Conservation (phyloP, 2,888 invertebrate species). For the Vannuccia rotundouncinata region DNA sequence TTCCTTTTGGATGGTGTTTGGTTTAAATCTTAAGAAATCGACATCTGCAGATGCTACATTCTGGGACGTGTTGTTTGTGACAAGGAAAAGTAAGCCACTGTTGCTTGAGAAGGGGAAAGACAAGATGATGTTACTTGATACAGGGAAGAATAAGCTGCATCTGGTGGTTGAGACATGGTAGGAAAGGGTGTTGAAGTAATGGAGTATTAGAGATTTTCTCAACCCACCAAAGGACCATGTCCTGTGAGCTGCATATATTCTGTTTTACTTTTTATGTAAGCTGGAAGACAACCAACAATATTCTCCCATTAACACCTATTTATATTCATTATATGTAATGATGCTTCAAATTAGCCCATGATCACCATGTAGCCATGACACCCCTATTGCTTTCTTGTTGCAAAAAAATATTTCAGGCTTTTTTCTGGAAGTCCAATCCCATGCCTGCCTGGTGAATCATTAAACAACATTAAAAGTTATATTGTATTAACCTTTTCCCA, state of each 20-base stretch:
- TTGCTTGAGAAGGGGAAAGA: conserved; percentile 11
- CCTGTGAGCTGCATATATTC: background rate
- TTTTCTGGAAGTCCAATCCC: too few species aligned
- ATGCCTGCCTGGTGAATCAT: too few species aligned
- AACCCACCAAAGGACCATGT: conserved; percentile 1
- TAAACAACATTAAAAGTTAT: too few species aligned
- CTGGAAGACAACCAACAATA: background rate
- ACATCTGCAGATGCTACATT: background rate
- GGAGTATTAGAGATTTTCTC: conserved; percentile 12
- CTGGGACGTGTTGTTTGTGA: conserved; percentile 8
- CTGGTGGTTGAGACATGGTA: conserved; percentile 19
- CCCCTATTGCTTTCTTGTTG: too few species aligned
- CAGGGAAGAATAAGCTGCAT: background rate
- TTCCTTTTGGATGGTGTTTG: conserved; percentile 4
- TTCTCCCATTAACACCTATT: conserved; percentile 13
- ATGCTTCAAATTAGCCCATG: too few species aligned
- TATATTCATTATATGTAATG: too few species aligned
- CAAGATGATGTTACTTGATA: background rate
- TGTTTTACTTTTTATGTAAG: background rate
- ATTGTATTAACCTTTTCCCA: too few species aligned
- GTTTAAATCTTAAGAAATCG: background rate
- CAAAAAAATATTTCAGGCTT: too few species aligned
- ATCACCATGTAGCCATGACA: too few species aligned
- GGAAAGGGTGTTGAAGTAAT: conserved; percentile 13
- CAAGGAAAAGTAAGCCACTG: conserved; percentile 13